phyloP scores from a whole-genome alignment of 2,888 invertebrate genomes.

The Eucriotettix oculatus region DNA sequence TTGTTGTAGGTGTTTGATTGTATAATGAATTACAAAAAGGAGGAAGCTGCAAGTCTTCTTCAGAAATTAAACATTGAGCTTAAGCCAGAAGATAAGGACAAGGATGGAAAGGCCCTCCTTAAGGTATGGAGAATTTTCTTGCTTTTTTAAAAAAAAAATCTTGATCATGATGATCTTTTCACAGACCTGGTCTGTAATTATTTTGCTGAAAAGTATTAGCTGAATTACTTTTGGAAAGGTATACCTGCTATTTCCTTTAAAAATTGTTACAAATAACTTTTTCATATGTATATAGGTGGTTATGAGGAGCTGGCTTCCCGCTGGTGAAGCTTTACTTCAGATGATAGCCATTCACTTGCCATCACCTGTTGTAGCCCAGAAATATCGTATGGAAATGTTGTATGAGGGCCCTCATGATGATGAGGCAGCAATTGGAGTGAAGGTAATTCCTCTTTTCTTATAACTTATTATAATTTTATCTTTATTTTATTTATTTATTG shows the following conservation, averaged over 20 bases:
- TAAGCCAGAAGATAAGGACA: slow-evolving; percentile 88
- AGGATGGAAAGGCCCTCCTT: slow-evolving; percentile 88
- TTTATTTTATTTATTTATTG: neutral
- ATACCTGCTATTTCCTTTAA: too few relatives aligned
- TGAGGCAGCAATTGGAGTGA: slow-evolving; percentile 79
- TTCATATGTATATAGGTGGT: slow-evolving; percentile 51
- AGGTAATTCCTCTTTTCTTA: slow-evolving; percentile 28
- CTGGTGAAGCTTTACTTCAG: slow-evolving; percentile 97
- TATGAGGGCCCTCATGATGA: slow-evolving; percentile 98
- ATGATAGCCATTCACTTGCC: slow-evolving; percentile 99
- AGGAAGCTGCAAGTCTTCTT: slow-evolving; percentile 73
- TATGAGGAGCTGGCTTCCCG: slow-evolving; percentile 98
- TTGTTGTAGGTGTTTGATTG: slow-evolving; percentile 45
- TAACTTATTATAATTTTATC: neutral
- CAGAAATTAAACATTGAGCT: slow-evolving; percentile 83
- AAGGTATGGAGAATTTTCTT: slow-evolving; percentile 38
- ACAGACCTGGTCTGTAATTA: neutral
- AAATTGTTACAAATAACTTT: neutral
- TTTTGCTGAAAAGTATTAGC: neutral
- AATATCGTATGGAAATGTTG: slow-evolving; percentile 98
- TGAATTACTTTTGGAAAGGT: too few relatives aligned
- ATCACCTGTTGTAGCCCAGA: slow-evolving; percentile 96
- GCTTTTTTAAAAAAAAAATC: slow-evolving; percentile 2
- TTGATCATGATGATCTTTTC: neutral
- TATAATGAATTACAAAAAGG: slow-evolving; percentile 90